Conservation (phyloP, 2,888 invertebrate genomes). For the Morinoia aosen region DNA sequence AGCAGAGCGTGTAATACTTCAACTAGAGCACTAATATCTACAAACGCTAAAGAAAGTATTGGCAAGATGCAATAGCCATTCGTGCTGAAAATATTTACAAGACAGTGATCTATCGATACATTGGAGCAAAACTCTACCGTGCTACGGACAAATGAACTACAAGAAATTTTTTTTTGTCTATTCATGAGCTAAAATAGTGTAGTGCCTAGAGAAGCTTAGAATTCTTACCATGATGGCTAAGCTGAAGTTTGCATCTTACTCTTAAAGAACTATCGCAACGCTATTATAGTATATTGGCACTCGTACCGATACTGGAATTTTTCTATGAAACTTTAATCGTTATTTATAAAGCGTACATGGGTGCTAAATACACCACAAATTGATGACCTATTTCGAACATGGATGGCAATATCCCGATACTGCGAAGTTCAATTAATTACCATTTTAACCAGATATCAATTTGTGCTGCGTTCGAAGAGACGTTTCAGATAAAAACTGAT, state of each 20-base stretch:
- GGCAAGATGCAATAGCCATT: constrained; percentile 32
- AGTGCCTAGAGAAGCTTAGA: constrained; percentile 50
- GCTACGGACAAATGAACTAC: constrained; percentile 23
- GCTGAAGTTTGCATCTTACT: constrained; percentile 31
- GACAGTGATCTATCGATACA: constrained; percentile 23
- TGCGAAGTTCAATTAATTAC: background rate
- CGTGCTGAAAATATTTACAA: constrained; percentile 41
- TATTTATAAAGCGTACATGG: background rate
- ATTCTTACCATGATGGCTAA: constrained; percentile 18
- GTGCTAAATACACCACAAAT: background rate
- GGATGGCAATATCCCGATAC: background rate
- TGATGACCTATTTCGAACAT: background rate
- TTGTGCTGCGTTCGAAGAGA: background rate
- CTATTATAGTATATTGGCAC: constrained; percentile 43
- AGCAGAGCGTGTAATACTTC: background rate
- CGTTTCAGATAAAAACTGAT: background rate
- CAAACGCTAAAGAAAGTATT: constrained; percentile 41
- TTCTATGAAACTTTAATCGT: background rate
- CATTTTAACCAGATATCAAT: background rate
- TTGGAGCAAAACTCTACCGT: constrained; percentile 9
- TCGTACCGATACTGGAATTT: constrained; percentile 24
- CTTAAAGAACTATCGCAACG: constrained; percentile 39
- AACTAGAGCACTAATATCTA: constrained; percentile 19
- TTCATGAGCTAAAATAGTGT: constrained; percentile 1
- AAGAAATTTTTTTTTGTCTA: background rate